These are phyloP conservation scores for Noctilio leporinus DNA, from an alignment of 2,113 vertebrate species.

Conservation along the genomic window DNA sequence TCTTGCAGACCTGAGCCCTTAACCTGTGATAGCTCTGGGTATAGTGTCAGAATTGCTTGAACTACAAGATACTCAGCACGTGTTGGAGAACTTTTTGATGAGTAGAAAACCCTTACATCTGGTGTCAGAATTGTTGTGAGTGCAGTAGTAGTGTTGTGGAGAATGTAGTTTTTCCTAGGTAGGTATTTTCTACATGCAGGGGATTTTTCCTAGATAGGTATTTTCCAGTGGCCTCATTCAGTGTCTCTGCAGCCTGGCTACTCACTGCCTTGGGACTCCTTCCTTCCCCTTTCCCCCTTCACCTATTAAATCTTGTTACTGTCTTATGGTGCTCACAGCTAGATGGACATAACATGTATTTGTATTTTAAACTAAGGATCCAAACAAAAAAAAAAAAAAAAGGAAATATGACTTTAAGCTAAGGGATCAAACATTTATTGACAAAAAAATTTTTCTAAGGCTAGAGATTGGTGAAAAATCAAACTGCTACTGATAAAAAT, in stretches of 20 bases:
- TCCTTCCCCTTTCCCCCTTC: not conserved
- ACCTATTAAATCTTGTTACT: not conserved
- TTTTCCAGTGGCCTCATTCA: fast-evolving
- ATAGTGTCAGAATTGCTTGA: not conserved
- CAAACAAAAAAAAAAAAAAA: not conserved
- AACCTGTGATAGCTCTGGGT: not conserved
- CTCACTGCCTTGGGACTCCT: not conserved
- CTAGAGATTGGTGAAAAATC: not conserved
- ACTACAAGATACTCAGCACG: not conserved
- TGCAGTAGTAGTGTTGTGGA: not conserved
- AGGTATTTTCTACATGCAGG: not conserved
- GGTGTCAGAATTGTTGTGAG: not conserved
- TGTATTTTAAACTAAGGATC: not conserved
- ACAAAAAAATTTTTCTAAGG: not conserved
- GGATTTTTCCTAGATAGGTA: not conserved
- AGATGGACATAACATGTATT: not conserved
- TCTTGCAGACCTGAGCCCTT: not conserved
- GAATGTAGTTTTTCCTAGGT: not conserved
- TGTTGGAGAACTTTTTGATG: not conserved
- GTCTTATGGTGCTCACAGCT: not conserved
- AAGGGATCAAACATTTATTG: not conserved
- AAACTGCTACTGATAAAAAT: not conserved
- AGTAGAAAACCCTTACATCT: not conserved
- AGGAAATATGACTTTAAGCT: not conserved
- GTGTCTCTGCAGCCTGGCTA: not conserved